Percentiles rank a stretch among this genome's conserved stretches.
Conservation (phyloP, 2,113 vertebrate species). For the Neolamprologus kungweensis region DNA sequence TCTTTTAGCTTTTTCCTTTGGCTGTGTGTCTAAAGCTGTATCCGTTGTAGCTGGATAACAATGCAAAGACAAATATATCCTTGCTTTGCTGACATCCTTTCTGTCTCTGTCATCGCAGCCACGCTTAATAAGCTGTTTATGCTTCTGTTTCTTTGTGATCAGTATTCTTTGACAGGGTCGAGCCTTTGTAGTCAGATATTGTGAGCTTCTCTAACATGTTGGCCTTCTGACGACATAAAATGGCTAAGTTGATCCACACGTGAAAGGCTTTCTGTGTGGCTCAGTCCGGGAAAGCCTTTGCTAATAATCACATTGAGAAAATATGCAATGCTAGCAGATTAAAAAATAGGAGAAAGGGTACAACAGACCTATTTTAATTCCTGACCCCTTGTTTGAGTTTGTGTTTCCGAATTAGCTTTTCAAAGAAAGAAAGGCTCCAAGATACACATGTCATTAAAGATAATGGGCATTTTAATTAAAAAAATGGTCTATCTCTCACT, state of each 20-base stretch:
- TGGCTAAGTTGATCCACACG: background rate
- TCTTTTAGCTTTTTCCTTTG: background rate
- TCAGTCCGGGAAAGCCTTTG: background rate
- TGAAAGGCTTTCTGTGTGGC: background rate
- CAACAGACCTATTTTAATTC: background rate
- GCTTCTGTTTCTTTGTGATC: background rate
- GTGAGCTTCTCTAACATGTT: background rate
- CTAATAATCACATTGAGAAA: background rate
- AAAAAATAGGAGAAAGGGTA: background rate
- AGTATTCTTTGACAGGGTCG: background rate
- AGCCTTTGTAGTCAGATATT: constrained; percentile 37
- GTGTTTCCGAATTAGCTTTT: background rate
- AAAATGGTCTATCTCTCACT: background rate
- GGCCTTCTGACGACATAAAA: background rate
- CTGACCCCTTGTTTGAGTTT: background rate
- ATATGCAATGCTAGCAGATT: background rate
- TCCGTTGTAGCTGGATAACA: constrained; percentile 22
- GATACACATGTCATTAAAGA: background rate
- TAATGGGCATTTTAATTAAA: background rate
- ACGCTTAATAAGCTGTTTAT: constrained; percentile 36
- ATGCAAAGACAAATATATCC: constrained; percentile 1
- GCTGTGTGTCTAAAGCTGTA: background rate
- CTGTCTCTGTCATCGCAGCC: constrained; percentile 1
- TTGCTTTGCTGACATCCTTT: background rate
- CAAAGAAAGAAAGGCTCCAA: background rate